These are phyloP conservation scores for Nomada fucata DNA, from an alignment of 2,888 invertebrate species.

Conservation along the genomic window DNA sequence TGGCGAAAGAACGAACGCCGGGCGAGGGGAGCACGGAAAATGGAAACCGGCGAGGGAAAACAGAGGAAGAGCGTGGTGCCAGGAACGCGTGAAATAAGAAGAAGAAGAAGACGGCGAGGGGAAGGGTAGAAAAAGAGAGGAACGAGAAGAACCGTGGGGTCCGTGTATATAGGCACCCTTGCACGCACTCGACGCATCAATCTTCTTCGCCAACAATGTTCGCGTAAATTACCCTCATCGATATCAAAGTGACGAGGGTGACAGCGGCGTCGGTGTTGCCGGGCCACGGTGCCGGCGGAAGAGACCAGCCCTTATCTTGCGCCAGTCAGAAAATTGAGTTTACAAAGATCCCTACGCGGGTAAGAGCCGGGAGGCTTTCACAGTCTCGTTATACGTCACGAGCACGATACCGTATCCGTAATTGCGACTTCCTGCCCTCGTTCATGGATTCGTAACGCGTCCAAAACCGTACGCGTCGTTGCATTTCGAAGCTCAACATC, in stretches of 20 bases:
- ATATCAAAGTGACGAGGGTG: constrained; percentile 80
- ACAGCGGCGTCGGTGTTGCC: constrained; percentile 45
- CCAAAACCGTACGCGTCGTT: too few relatives aligned
- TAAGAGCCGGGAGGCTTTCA: constrained; percentile 21
- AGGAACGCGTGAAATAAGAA: constrained; percentile 35
- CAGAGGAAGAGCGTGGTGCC: constrained; percentile 8
- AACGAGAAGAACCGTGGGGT: constrained; percentile 33
- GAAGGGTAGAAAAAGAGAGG: constrained; percentile 1
- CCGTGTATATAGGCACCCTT: constrained; percentile 44
- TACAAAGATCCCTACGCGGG: constrained; percentile 66
- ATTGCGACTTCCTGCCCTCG: not conserved
- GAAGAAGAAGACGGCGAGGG: constrained; percentile 41
- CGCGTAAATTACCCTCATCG: constrained; percentile 83
- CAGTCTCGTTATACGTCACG: constrained; percentile 39
- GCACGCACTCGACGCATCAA: constrained; percentile 82
- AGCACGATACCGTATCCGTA: constrained; percentile 9
- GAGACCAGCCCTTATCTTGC: constrained; percentile 74
- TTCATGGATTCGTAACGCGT: not conserved
- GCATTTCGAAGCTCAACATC: too few relatives aligned
- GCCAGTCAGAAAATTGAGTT: constrained; percentile 77
- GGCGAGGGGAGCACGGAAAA: not conserved
- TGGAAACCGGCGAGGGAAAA: constrained; percentile 21
- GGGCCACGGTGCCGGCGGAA: constrained; percentile 58
- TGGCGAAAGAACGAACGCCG: not conserved
- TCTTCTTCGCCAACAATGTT: constrained; percentile 82